Base-by-base conservation (phyloP, 2,797 vertebrate genomes). In the Numenius phaeopus region DNA sequence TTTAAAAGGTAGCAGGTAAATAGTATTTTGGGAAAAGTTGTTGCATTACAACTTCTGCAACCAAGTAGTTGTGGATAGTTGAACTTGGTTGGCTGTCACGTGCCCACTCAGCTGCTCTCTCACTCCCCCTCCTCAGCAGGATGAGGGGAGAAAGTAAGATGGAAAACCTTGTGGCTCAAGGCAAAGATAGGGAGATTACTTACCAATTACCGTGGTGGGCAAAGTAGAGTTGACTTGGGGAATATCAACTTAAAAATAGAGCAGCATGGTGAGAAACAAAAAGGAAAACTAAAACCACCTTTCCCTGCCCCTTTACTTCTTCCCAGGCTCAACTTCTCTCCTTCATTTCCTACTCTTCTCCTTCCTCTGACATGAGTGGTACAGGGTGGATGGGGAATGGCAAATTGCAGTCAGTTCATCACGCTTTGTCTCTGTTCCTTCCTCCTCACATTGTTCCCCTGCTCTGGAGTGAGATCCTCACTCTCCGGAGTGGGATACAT, bases 91-190 rank as follows among this genome's bases (percentile, higher is more conserved):
- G 49, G 12, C 22, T 91, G 22, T 17, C 7, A 18, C 9, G 1
- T 21, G 11, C 9, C 22, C 5, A 26, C 13, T 4, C 23, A 39
- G 22, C 11, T 14, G 4, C 3, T 44, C 10, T 54, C 14, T 61
- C 7, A 5, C 0, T 8, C 10, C 5, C 9, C 2, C 2, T 62
- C 9, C 3, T 67, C 21, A 37, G 14, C 10, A 37, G 39, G 16
- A 6, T 72, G 23, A 67, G 9, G 9, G 21, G 23, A 71, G 27
- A 65, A 71, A 37, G 11, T 34, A 29, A 52, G 32, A 17, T 11
- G 10, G 11, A 57, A 65, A 78, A 54, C 32, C 32, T 37, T 65
- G 21, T 54, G 24, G 14, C 46, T 79, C 3, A 34, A 1, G 5
- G 6, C 77, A 11, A 58, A 70, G 32, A 47, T 2, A 27, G 21